These are phyloP conservation scores for Leptoteleia sp. DNA, from an alignment of 1,140 invertebrate species.

Conservation along the genomic window DNA sequence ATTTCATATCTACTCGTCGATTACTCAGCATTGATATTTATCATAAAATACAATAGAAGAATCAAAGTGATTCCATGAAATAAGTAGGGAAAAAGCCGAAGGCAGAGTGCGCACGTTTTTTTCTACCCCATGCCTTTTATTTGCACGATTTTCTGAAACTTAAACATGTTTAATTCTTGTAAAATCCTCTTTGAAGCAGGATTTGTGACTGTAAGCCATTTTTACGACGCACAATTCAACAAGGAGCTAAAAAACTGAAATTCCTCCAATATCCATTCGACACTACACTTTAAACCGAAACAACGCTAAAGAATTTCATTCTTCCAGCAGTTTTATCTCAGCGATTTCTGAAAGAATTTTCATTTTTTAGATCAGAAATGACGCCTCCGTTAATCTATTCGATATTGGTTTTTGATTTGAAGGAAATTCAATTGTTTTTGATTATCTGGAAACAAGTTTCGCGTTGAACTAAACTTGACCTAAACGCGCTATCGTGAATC, in stretches of 20 bases:
- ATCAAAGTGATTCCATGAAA: slow-evolving; percentile 26
- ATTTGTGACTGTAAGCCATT: slow-evolving; percentile 40
- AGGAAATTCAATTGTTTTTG: slow-evolving; percentile 3
- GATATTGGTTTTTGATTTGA: slow-evolving; percentile 6
- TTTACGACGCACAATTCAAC: background rate
- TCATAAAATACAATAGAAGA: slow-evolving; percentile 13
- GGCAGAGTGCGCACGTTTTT: slow-evolving; percentile 19
- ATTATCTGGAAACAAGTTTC: slow-evolving; percentile 10
- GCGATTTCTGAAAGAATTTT: background rate
- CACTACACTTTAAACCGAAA: slow-evolving; percentile 5
- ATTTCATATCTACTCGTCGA: background rate
- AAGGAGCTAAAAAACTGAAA: slow-evolving; percentile 6
- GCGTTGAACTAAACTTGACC: slow-evolving; percentile 50
- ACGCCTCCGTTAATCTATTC: background rate
- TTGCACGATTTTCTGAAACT: slow-evolving; percentile 16
- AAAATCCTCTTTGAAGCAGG: slow-evolving; percentile 34
- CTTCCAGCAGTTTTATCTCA: background rate
- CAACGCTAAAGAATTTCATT: slow-evolving; percentile 1
- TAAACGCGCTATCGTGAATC: slow-evolving; percentile 39
- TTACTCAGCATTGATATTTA: slow-evolving; percentile 16
- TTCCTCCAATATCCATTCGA: slow-evolving; percentile 6
- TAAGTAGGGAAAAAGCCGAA: slow-evolving; percentile 4
- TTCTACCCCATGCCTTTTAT: slow-evolving; percentile 23
- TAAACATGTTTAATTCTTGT: slow-evolving; percentile 44
- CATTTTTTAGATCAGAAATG: background rate